Evolutionary conservation across 2,888 invertebrate genomes (phyloP), one percentile per base, ranked within the genome.

Genomic region (Cosmia trapezina): DNA sequence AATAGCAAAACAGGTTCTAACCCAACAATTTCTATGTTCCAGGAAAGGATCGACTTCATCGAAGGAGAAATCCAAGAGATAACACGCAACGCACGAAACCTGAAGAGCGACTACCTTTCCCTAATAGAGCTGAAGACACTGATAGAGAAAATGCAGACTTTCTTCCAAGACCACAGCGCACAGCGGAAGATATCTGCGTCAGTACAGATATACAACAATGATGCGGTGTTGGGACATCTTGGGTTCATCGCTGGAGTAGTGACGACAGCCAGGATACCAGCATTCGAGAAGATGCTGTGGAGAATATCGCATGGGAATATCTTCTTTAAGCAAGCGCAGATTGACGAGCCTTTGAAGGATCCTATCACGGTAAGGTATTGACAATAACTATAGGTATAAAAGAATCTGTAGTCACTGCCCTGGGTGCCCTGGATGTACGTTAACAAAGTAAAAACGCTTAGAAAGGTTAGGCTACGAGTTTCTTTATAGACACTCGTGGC

Each of bases 101-200:
- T 96, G 41, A 96, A 94, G 77, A 93, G 93, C 12, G 96, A 96
- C 81, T 96, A 94, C 84, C 91, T 96, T 1, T 91, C 96, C 0
- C 81, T 96, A 28, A 94, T 93, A 70, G 96, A 96, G 78, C 86
- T 96, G 57, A 95, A 94, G 77, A 90, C 95, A 0, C 87, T 96
- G 4, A 95, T 96, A 54, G 95, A 95, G 76, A 96, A 96, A 84
- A 95, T 92, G 59, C 96, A 96, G 86, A 95, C 93, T 0, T 96
- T 96, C 86, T 96, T 96, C 86, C 95, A 96, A 90, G 96, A 96
- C 89, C 97, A 98, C 94, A 97, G 97, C 88, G 97, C 94, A 0
- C 96, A 94, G 62, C 93, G 94, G 74, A 96, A 94, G 86, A 95
- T 96, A 17, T 96, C 96, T 0, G 95, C 95, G 0, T 94, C 96